Percentiles rank a stretch among this genome's conserved stretches.
Evolutionary conservation across 2,797 vertebrate genomes (phyloP).

Genomic region (Cyclopterus lumpus): DNA sequence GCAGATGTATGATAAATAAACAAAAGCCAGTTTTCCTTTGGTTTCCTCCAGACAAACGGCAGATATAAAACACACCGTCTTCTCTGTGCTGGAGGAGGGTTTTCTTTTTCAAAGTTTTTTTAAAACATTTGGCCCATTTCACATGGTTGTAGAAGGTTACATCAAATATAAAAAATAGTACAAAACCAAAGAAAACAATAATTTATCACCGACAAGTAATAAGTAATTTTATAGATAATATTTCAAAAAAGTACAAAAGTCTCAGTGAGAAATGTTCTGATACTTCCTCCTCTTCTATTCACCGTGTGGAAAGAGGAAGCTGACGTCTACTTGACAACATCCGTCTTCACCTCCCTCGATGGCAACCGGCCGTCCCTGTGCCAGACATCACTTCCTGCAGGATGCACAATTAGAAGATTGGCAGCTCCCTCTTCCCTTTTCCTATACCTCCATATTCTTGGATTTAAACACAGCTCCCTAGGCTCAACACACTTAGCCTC

Average conservation of each 20-base stretch:
- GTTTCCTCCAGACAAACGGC: no score
- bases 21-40: no score
- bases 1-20: no score
- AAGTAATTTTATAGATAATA: not conserved
- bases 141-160: no score
- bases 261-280: slow-evolving; percentile 7
- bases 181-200: no score
- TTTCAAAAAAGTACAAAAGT: not conserved
- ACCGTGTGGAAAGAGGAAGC: slow-evolving; percentile 33
- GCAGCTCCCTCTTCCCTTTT: not conserved
- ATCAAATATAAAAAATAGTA: no score
- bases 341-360: not conserved
- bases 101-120: no score
- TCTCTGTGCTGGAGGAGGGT: no score
- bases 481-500: not conserved
- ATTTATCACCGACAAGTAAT: not conserved
- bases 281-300: slow-evolving; percentile 18
- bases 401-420: not conserved
- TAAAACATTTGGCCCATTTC: no score
- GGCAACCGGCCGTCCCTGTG: not conserved
- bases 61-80: no score
- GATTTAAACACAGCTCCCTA: not conserved
- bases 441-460: not conserved
- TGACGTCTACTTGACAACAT: slow-evolving; percentile 15
- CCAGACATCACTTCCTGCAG: slow-evolving; percentile 19